Conservation (phyloP, 2,797 vertebrate species). For the Psittacula echo region DNA sequence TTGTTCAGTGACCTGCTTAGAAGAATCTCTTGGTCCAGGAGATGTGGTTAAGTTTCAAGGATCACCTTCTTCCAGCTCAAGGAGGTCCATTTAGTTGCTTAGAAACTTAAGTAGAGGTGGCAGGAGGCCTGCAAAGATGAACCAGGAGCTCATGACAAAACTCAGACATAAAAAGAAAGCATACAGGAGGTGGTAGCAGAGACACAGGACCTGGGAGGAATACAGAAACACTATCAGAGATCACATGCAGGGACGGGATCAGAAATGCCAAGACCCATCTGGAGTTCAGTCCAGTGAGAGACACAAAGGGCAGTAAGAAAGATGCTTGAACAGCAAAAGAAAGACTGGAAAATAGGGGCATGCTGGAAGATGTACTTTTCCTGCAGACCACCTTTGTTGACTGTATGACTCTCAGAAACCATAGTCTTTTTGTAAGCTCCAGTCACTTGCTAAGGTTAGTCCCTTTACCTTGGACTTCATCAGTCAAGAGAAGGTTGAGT, state of each 20-base stretch:
- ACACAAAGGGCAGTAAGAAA: background rate
- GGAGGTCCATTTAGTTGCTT: background rate
- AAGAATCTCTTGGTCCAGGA: background rate
- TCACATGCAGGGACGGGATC: background rate
- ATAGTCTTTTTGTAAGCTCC: background rate
- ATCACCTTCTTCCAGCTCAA: background rate
- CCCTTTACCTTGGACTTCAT: background rate
- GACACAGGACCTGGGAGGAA: background rate
- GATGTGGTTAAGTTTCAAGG: background rate
- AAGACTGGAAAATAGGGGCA: background rate
- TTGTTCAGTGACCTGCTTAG: background rate
- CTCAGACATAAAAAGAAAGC: background rate
- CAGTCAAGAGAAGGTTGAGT: background rate
- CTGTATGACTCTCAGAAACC: background rate
- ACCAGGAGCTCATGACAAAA: background rate
- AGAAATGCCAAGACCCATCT: background rate
- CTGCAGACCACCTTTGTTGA: background rate
- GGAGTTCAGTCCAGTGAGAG: background rate
- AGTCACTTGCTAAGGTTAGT: background rate
- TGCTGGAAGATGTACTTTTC: background rate
- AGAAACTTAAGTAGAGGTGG: background rate
- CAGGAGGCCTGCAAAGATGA: background rate
- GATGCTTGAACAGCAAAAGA: background rate
- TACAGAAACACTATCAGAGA: background rate
- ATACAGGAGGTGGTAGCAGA: background rate